Percentiles rank a stretch among this genome's conserved stretches.
Evolutionary conservation across 2,888 invertebrate species (phyloP).

Genomic region (Subacronicta megacephala): DNA sequence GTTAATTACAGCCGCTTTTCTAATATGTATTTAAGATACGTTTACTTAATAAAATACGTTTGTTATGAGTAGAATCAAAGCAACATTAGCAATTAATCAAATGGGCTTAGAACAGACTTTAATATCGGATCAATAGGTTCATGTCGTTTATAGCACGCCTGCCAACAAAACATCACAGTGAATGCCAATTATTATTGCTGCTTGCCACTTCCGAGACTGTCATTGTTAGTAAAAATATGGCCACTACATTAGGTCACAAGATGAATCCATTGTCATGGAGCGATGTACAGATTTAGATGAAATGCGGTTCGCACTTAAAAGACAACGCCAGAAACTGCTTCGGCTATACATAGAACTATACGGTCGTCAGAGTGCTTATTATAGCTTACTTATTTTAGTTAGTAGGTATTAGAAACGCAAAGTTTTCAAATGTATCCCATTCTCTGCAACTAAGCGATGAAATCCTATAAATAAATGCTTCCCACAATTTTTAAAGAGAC

Average conservation of each 20-base stretch:
- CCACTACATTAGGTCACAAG: slow-evolving; percentile 49
- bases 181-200: slow-evolving; percentile 62
- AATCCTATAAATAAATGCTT: slow-evolving; percentile 11
- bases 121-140: slow-evolving; percentile 27
- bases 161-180: slow-evolving; percentile 60
- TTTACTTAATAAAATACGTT: too few species aligned
- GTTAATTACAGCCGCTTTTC: neutral
- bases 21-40: neutral
- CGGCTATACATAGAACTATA: slow-evolving; percentile 9
- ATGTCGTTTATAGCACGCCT: slow-evolving; percentile 39
- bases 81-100: slow-evolving; percentile 7
- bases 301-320: slow-evolving; percentile 34
- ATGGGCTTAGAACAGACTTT: slow-evolving; percentile 13
- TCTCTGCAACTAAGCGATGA: slow-evolving; percentile 4
- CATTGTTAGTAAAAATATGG: slow-evolving; percentile 53
- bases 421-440: slow-evolving; percentile 7
- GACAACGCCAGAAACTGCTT: slow-evolving; percentile 43
- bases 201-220: slow-evolving; percentile 57
- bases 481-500: slow-evolving; percentile 2
- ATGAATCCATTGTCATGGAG: slow-evolving; percentile 51
- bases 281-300: slow-evolving; percentile 48
- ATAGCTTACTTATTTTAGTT: slow-evolving; percentile 19
- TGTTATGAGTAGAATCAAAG: too few species aligned
- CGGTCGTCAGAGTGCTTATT: slow-evolving; percentile 11
- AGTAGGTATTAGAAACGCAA: slow-evolving; percentile 17